Evolutionary conservation across 2,888 invertebrate genomes (phyloP).

Genomic region (Acheta domesticus): DNA sequence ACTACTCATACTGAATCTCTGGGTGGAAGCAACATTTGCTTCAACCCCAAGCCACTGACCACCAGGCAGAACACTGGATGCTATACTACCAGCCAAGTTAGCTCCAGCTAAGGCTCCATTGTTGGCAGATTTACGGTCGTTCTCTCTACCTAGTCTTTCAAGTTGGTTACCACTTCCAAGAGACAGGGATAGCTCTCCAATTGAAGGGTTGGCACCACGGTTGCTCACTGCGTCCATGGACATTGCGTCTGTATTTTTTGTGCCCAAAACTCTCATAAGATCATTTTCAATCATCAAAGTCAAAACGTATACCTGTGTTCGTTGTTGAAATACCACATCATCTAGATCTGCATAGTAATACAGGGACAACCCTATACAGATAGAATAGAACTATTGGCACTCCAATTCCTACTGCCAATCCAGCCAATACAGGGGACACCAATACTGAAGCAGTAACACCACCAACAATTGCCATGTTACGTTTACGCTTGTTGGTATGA

Average conservation of each 20-base stretch:
- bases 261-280: conserved; percentile 39
- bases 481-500: too few species aligned
- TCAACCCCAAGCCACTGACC: conserved; percentile 67
- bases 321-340: conserved; percentile 71
- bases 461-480: too few species aligned
- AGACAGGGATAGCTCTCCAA: conserved; percentile 63
- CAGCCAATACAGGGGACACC: conserved; percentile 57
- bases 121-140: conserved; percentile 62
- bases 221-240: conserved; percentile 58
- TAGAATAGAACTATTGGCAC: conserved; percentile 82
- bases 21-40: conserved; percentile 63
- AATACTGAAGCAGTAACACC: too few species aligned
- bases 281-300: conserved; percentile 58
- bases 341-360: conserved; percentile 84
- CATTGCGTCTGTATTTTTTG: conserved; percentile 49
- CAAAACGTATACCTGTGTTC: conserved; percentile 56
- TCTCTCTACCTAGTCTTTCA: conserved; percentile 51
- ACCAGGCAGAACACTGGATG: conserved; percentile 51
- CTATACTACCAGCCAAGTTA: conserved; percentile 57
- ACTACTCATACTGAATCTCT: conserved; percentile 64
- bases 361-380: conserved; percentile 86
- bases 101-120: conserved; percentile 58
- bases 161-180: conserved; percentile 69
- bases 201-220: conserved; percentile 56
- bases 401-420: conserved; percentile 72